These are phyloP conservation scores for Mixornis gularis DNA, from an alignment of 2,113 vertebrate genomes.

Conservation along the genomic window DNA sequence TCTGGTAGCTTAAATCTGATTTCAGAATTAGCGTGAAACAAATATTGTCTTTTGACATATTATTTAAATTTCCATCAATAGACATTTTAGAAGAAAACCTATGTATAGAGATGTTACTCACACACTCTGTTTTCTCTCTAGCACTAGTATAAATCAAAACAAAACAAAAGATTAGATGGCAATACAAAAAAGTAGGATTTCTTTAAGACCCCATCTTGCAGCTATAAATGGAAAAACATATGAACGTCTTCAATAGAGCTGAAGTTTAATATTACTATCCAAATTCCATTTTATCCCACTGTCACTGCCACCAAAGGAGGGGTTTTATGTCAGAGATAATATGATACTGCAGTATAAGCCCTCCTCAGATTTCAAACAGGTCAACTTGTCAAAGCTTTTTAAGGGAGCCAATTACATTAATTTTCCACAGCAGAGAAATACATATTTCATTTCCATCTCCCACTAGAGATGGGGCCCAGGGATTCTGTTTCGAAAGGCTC, in stretches of 20 bases:
- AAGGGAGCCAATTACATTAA: constrained; percentile 86
- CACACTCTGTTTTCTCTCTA: not conserved
- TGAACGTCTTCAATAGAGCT: constrained; percentile 34
- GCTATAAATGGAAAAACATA: constrained; percentile 52
- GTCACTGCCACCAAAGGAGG: constrained; percentile 42
- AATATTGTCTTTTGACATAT: not conserved
- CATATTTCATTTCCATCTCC: constrained; percentile 91
- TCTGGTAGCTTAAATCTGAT: not conserved
- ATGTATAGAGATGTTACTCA: not conserved
- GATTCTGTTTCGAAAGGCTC: constrained; percentile 85
- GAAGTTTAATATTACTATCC: constrained; percentile 67
- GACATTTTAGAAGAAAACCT: not conserved
- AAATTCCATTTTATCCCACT: constrained; percentile 71
- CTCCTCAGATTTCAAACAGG: constrained; percentile 81
- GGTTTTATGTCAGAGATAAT: constrained; percentile 69
- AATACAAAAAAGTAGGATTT: constrained; percentile 31
- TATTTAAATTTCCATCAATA: not conserved
- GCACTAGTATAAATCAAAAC: constrained; percentile 4
- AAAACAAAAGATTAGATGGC: not conserved
- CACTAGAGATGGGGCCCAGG: constrained; percentile 87
- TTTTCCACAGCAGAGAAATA: constrained; percentile 87
- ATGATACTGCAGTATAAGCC: constrained; percentile 68
- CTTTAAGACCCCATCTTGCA: constrained; percentile 23
- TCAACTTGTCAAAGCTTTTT: constrained; percentile 85
- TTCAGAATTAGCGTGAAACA: constrained; percentile 37